A percentile compares a stretch with the other conserved stretches of the same genome.
These are phyloP conservation scores for Lanius collurio DNA, from an alignment of 2,113 vertebrate genomes.

Conservation along the genomic window DNA sequence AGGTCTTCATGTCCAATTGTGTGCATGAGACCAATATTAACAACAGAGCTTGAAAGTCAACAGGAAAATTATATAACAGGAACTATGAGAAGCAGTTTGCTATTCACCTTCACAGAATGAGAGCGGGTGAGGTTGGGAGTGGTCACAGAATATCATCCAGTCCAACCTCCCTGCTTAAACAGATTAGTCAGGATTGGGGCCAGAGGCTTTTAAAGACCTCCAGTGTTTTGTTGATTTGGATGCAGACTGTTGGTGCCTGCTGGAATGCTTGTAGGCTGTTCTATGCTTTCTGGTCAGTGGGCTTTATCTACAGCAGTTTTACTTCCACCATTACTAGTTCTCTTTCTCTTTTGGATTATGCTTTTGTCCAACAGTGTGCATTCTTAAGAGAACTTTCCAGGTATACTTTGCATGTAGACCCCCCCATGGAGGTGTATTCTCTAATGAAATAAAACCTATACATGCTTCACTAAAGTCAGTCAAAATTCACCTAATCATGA, in stretches of 20 bases:
- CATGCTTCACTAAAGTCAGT: background rate
- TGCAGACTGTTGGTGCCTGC: background rate
- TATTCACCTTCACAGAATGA: background rate
- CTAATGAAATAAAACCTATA: background rate
- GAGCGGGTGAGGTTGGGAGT: background rate
- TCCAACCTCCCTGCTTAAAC: background rate
- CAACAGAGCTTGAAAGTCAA: background rate
- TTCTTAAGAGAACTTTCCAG: background rate
- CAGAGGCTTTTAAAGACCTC: background rate
- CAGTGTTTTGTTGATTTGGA: background rate
- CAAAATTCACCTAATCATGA: background rate
- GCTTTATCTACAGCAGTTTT: background rate
- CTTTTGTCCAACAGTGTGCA: background rate
- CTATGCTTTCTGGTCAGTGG: background rate
- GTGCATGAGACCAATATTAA: background rate
- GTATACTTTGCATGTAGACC: background rate
- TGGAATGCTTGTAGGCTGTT: background rate
- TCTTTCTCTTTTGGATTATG: background rate
- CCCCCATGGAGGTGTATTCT: background rate
- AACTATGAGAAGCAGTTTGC: background rate
- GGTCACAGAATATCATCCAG: background rate
- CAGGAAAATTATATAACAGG: background rate
- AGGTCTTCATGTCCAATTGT: background rate
- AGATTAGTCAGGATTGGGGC: background rate
- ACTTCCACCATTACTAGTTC: background rate